These are phyloP conservation scores for Loriculus beryllinus DNA, from an alignment of 2,797 vertebrate genomes.

Conservation along the genomic window DNA sequence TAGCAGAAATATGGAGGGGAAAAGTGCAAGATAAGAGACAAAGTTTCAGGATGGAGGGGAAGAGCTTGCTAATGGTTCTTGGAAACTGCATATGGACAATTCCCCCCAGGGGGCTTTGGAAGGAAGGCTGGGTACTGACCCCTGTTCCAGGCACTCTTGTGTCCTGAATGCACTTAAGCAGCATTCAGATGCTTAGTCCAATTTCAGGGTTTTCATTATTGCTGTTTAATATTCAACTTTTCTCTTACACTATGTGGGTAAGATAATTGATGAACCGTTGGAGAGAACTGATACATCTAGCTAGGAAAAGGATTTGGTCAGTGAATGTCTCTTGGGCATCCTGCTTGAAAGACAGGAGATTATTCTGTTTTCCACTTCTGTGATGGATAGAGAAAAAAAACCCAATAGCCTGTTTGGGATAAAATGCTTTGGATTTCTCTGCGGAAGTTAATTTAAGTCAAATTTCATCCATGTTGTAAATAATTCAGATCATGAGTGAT, in stretches of 20 bases:
- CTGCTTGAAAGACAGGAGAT: background rate
- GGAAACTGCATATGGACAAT: background rate
- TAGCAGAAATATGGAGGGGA: background rate
- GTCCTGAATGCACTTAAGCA: background rate
- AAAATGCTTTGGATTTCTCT: background rate
- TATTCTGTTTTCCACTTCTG: background rate
- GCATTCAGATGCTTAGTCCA: background rate
- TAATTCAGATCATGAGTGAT: conserved; percentile 14
- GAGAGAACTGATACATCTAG: background rate
- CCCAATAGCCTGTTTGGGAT: background rate
- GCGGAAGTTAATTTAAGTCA: background rate
- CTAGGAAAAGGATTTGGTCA: background rate
- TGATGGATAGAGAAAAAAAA: background rate
- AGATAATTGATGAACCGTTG: background rate
- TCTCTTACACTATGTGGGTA: accelerated
- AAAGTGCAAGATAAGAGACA: background rate
- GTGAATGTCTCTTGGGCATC: background rate
- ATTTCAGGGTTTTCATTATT: background rate
- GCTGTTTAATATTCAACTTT: background rate
- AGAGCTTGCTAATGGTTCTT: background rate
- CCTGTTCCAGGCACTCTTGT: accelerated
- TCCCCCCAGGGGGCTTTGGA: background rate
- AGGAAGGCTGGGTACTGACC: background rate
- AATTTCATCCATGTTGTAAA: background rate
- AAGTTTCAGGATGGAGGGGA: background rate